Conservation (phyloP, 2,797 vertebrate genomes). For the Melanotaenia boesemani region DNA sequence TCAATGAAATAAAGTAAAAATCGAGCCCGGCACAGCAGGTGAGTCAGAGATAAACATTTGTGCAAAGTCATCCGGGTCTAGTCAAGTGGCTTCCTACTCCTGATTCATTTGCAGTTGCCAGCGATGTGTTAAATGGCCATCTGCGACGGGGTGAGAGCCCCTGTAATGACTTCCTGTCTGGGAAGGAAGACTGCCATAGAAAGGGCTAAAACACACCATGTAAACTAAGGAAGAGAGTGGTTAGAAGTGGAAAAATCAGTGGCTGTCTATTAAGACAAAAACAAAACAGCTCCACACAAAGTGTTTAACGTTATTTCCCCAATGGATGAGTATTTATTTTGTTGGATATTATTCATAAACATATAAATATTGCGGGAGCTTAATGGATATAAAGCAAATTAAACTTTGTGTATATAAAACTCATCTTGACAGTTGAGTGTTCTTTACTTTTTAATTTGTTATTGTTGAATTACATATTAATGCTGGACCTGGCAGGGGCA, state of each 20-base stretch:
- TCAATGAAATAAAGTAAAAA: conserved; percentile 39
- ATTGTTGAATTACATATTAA: too few species aligned
- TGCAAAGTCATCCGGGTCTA: conserved; percentile 64
- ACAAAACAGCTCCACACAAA: background rate
- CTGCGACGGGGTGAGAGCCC: conserved; percentile 75
- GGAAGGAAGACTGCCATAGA: conserved; percentile 57
- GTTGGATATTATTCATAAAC: too few species aligned
- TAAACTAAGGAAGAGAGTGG: conserved; percentile 45
- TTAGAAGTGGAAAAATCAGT: background rate
- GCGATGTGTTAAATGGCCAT: conserved; percentile 84
- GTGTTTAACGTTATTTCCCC: background rate
- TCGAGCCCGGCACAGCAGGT: conserved; percentile 64
- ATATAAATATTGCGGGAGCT: too few species aligned
- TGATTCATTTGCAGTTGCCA: conserved; percentile 79
- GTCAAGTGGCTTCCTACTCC: conserved; percentile 64
- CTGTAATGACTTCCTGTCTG: conserved; percentile 78
- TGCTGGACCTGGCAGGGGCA: too few species aligned
- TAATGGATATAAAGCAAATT: too few species aligned
- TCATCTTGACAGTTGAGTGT: too few species aligned
- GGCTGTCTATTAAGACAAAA: background rate
- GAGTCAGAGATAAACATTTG: conserved; percentile 75
- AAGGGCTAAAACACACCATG: conserved; percentile 37
- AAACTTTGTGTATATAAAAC: too few species aligned
- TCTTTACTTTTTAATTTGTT: too few species aligned
- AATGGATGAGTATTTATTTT: background rate